phyloP scores from a whole-genome alignment of 1,140 invertebrate genomes.

The Eriocheir sinensis region DNA sequence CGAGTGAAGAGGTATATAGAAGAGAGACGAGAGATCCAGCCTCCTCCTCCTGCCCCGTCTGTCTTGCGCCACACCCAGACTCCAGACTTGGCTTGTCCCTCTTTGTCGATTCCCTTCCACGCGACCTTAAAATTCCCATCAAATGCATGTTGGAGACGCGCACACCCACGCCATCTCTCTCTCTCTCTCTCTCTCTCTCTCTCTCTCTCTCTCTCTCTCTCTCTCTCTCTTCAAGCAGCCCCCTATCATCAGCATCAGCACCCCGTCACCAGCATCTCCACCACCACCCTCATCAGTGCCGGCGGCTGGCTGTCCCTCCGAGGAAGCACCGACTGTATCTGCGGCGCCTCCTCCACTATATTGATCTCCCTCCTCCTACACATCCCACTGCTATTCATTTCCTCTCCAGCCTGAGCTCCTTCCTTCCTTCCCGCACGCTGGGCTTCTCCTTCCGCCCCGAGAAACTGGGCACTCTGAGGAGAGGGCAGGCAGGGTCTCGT shows the following conservation, averaged over 20 bases:
- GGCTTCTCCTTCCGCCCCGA: background rate
- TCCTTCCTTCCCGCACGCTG: background rate
- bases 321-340: background rate
- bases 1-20: background rate
- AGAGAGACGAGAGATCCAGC: background rate
- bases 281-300: background rate
- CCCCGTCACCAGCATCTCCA: slow-evolving; percentile 4
- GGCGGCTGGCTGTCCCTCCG: background rate
- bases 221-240: too few species aligned
- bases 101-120: background rate
- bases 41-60: background rate
- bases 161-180: background rate
- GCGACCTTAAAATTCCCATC: background rate
- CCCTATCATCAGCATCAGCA: background rate
- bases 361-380: slow-evolving; percentile 23
- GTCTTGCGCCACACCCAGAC: background rate
- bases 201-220: background rate
- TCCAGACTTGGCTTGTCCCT: background rate
- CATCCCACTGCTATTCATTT: slow-evolving; percentile 31
- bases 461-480: too few species aligned
- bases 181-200: slow-evolving; percentile 34
- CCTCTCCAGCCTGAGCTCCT: background rate
- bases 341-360: slow-evolving; percentile 34
- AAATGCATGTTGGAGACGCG: background rate
- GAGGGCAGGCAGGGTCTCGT: background rate